phyloP scores from a whole-genome alignment of 2,113 vertebrate species.

The Odobenus rosmarus region DNA sequence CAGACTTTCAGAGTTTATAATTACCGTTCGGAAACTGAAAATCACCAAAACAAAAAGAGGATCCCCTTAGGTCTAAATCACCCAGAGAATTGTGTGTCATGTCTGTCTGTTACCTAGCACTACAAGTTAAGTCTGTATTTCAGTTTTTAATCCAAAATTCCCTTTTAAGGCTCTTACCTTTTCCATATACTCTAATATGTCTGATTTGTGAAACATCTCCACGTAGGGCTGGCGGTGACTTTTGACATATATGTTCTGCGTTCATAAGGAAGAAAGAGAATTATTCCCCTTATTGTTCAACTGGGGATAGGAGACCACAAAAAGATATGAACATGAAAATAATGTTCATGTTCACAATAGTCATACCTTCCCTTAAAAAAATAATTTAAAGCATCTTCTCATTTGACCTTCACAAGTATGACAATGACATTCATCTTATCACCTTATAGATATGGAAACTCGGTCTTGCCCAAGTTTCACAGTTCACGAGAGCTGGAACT shows the following conservation, averaged over 20 bases:
- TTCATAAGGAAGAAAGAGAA: not conserved
- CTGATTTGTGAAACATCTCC: not conserved
- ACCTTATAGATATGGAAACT: not conserved
- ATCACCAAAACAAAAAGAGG: not conserved
- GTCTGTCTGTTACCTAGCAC: not conserved
- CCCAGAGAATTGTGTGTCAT: not conserved
- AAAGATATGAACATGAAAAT: not conserved
- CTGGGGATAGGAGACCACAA: not conserved
- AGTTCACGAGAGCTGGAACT: not conserved
- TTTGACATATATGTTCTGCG: not conserved
- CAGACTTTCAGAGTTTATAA: not conserved
- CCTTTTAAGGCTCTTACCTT: not conserved
- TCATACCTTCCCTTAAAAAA: not conserved
- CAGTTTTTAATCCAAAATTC: not conserved
- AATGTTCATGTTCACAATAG: not conserved
- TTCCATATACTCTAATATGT: not conserved
- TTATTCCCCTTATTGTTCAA: not conserved
- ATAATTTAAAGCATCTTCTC: not conserved
- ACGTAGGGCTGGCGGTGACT: not conserved
- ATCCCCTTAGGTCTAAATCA: not conserved
- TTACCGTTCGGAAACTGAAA: not conserved
- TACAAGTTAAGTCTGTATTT: not conserved
- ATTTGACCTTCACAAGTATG: not conserved
- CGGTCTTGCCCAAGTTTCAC: not conserved
- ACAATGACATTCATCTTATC: not conserved